Evolutionary conservation across 2,797 vertebrate species (phyloP).

Genomic region (Crocidura indochinensis): DNA sequence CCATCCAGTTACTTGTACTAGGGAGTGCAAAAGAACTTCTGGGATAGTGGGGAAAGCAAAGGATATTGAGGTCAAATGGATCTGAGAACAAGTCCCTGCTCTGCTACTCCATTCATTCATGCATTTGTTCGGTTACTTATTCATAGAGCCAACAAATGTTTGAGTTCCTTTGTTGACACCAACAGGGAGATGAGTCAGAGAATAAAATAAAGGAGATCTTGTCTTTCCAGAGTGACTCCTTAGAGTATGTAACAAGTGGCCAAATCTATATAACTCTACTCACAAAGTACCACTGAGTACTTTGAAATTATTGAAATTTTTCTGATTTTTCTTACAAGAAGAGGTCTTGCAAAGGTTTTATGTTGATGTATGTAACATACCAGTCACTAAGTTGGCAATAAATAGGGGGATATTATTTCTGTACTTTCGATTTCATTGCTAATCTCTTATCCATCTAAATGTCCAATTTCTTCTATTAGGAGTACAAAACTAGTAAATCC

Average conservation of each 20-base stretch:
- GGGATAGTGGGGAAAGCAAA: neutral
- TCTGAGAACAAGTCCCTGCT: neutral
- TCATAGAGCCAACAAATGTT: neutral
- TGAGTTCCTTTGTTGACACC: neutral
- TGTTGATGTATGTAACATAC: no score
- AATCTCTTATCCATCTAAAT: neutral
- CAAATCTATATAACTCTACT: neutral
- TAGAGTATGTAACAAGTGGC: neutral
- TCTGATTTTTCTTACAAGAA: no score
- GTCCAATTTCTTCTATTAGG: neutral
- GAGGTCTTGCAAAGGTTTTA: neutral
- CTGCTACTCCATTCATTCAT: neutral
- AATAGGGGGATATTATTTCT: neutral
- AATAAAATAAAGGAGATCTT: neutral
- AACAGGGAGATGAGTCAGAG: neutral
- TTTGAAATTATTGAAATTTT: no score
- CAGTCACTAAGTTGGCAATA: neutral
- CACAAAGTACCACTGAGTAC: neutral
- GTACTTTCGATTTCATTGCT: conserved; percentile 6
- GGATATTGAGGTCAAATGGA: neutral
- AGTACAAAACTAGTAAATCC: neutral
- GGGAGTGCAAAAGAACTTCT: neutral
- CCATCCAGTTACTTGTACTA: neutral
- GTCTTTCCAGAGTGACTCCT: neutral
- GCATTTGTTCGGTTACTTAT: neutral